Evolutionary conservation across 1,140 invertebrate species (phyloP), one percentile per base, ranked within the genome.

Genomic region (Drosophila simulans): DNA sequence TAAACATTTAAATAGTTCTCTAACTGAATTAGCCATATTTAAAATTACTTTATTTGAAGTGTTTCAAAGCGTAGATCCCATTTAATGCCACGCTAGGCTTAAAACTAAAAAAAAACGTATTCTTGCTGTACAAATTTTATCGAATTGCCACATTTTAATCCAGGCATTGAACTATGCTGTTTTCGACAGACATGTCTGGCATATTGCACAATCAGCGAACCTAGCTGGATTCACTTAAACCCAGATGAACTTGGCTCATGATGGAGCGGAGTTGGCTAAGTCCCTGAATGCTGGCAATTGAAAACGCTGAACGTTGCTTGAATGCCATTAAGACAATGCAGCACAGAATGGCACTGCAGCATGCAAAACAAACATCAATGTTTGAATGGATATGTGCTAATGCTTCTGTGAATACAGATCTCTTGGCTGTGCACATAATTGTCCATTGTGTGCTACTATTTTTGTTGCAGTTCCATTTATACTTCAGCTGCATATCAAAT

Each of bases 281-380:
- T 68, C 77, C 65, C 58, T 68, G 58, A 77, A 55, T 71, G 48
- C 43, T 45, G 37, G 70, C 70, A 79, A 76, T 71, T 68, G 80
- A 80, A 64, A 83, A 83, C 78, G 55, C 53, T 20, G 27, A 34
- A 65, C 43, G 63, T 13, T 53, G 58, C 49, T 59, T 75, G 80
- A 70, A 80, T 80, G 76, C 77, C 81, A 77, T 73, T 80, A 72
- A 59, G 54, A 80, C 80, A 85, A 84, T 84, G 80, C 77, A 80
- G 81, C 70, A 71, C 75, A 59, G 80, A 71, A 85, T 63, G 48
- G 46, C 80, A 64, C 54, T 84, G 80, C 76, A 66, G 81, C 70
- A 79, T 62, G 56, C 45, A 48, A 48, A 58, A 59, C 62, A 42
- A 46, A 56, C 53, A 54, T 53, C 43, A 49, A 27, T 25, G 40